Base-by-base conservation (phyloP, 1,140 invertebrate species). In the Anastrepha obliqua region DNA sequence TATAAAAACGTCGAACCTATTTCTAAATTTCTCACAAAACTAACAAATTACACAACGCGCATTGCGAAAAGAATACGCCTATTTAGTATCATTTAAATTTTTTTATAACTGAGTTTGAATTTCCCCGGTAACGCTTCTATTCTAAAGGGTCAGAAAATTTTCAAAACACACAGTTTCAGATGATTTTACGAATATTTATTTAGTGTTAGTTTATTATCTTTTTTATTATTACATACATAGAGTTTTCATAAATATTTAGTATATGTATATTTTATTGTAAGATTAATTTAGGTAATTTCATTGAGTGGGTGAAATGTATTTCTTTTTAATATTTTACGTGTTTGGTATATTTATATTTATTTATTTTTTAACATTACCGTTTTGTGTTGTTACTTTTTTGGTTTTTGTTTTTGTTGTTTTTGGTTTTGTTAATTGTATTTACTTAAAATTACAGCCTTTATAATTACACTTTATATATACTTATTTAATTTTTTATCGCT, bases 391-490 rank as follows among this genome's bases (percentile, higher is more conserved):
- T 55, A 11, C 11, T 15, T 44, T 47, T 81, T 58, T 88, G 6
- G 86, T 86, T 51, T 81, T 62, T 62, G 4, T 86, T 9, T 74
- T 3, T 65, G 2, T 65, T 55, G 2, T 51, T 59, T 51, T 87
- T 85, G 17, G 65, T 42, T 29, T 29, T 29, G 29, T n/a, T 86
- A 81, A 62, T 60, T 60, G 39, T 64, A 29, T 90, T 90, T 90
- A 92, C 91, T 92, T 92, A 92, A 91, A 92, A 92, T 92, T 92
- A 92, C 91, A 92, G 91, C 91, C 91, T 92, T 92, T 92, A 92
- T 92, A 91, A 92, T 91, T 92, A 92, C 91, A 91, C 91, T 87
- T 87, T 85, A 74, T 86, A 62, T 87, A 47, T 81, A 67, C n/a
- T 42, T 86, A 70, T 86, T 47, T 88, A 8, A 47, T 81, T 55